Percentiles rank a stretch among this genome's conserved stretches.
Conservation (phyloP, 2,888 invertebrate genomes). For the Drosophila barbarae region DNA sequence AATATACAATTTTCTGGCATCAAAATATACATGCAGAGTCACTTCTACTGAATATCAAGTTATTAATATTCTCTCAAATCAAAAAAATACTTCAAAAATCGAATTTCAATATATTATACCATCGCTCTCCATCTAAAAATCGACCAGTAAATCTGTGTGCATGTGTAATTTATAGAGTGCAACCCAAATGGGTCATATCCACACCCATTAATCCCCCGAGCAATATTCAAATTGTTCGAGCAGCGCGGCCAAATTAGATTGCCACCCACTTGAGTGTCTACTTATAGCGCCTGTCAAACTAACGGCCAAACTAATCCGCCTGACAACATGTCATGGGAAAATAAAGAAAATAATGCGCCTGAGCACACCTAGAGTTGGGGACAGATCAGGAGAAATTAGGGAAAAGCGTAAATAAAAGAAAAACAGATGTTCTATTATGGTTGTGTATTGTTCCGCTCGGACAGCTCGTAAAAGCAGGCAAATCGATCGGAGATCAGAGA, state of each 20-base stretch:
- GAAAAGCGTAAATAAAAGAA: conserved; percentile 48
- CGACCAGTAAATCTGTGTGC: not conserved
- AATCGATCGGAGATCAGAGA: conserved; percentile 16
- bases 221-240: conserved; percentile 40
- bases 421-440: conserved; percentile 58
- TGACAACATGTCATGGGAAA: conserved; percentile 60
- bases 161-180: conserved; percentile 31
- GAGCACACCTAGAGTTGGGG: conserved; percentile 20
- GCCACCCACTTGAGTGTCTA: conserved; percentile 35
- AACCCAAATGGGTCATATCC: conserved; percentile 35
- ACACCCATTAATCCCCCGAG: conserved; percentile 34
- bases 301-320: conserved; percentile 65
- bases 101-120: not conserved
- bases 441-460: conserved; percentile 28
- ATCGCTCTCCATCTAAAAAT: not conserved
- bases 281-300: conserved; percentile 41
- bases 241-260: conserved; percentile 36
- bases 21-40: no score
- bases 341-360: conserved; percentile 24
- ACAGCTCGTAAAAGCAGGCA: conserved; percentile 11
- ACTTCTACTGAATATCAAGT: not conserved
- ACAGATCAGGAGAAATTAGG: conserved; percentile 19
- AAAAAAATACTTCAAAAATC: not conserved
- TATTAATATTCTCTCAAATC: no score
- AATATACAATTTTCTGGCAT: no score